These are phyloP conservation scores for Pammene fasciana DNA, from an alignment of 2,888 invertebrate species.

Conservation along the genomic window DNA sequence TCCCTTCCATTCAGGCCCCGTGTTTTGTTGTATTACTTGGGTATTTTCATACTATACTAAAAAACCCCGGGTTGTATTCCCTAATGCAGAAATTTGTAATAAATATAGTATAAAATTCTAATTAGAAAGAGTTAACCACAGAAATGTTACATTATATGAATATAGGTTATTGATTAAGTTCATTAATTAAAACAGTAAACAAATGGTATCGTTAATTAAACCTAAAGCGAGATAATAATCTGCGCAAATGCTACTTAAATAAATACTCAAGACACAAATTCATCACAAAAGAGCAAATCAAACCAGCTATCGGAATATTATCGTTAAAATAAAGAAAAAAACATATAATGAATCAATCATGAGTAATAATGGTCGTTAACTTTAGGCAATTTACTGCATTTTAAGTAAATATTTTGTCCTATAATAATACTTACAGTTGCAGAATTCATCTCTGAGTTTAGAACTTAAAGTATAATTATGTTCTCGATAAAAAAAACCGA, in stretches of 20 bases:
- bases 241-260: constrained; percentile 31
- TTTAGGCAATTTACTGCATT: constrained; percentile 17
- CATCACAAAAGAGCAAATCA: constrained; percentile 50
- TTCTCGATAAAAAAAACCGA: constrained; percentile 1
- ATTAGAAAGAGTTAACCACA: too few species aligned
- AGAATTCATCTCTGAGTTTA: constrained; percentile 69
- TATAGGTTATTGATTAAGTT: background rate
- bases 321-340: constrained; percentile 24
- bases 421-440: constrained; percentile 70
- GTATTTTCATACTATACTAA: too few species aligned
- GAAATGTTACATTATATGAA: too few species aligned
- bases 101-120: too few species aligned
- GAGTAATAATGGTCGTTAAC: constrained; percentile 19
- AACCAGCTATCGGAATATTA: constrained; percentile 46
- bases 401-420: background rate
- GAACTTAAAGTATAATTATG: background rate
- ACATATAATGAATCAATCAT: constrained; percentile 29
- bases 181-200: background rate
- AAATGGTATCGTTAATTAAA: constrained; percentile 6
- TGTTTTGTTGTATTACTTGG: too few species aligned
- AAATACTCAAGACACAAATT: constrained; percentile 19
- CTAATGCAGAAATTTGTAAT: too few species aligned
- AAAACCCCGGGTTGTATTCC: too few species aligned
- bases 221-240: constrained; percentile 11
- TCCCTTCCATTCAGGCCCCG: too few species aligned